Evolutionary conservation across 2,888 invertebrate species (phyloP).

Genomic region (Conomelus anceps): DNA sequence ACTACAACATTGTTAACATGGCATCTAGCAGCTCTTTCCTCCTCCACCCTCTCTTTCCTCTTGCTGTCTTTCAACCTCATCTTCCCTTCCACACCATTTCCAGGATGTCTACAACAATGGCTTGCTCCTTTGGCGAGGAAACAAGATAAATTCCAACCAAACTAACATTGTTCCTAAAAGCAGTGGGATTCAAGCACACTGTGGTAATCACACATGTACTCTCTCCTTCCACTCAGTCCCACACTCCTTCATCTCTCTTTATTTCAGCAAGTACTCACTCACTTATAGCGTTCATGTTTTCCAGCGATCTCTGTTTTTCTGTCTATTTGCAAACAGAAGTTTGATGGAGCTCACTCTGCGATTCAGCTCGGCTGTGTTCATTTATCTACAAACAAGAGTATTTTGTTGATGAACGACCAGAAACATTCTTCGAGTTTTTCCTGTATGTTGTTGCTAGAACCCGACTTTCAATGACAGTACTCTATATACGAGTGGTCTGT

Average conservation of each 20-base stretch:
- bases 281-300: neutral
- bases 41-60: neutral
- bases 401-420: neutral
- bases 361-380: neutral
- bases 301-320: too few relatives aligned
- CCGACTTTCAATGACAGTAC: too few relatives aligned
- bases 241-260: too few relatives aligned
- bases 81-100: neutral
- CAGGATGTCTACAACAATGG: neutral
- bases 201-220: neutral
- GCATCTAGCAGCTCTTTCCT: neutral
- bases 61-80: neutral
- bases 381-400: neutral
- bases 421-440: neutral
- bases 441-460: neutral
- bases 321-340: neutral
- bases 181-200: neutral
- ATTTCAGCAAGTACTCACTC: neutral
- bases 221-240: neutral
- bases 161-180: neutral
- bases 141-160: neutral
- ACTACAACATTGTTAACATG: neutral
- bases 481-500: too few relatives aligned
- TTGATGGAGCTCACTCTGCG: neutral
- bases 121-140: neutral